Evolutionary conservation across 2,113 vertebrate species (phyloP).

Genomic region (Leptocoma aspasia): DNA sequence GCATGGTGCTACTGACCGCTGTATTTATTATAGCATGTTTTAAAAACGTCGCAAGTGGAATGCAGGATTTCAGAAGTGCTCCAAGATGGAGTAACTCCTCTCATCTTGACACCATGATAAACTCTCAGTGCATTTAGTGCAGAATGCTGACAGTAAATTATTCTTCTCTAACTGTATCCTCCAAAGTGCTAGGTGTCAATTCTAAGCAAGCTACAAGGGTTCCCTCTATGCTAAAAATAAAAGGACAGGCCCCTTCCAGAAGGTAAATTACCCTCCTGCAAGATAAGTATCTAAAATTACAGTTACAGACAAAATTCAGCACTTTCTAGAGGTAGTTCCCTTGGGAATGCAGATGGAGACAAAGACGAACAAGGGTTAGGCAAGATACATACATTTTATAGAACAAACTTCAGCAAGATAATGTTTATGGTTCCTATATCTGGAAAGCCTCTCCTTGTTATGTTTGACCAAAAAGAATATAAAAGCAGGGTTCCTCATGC

Average conservation of each 20-base stretch:
- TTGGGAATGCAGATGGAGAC: not conserved
- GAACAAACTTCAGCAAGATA: not conserved
- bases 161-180: not conserved
- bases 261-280: not conserved
- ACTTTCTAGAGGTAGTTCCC: not conserved
- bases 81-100: constrained; percentile 1
- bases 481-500: not conserved
- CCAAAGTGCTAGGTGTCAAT: not conserved
- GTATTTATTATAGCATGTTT: not conserved
- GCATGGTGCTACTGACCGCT: not conserved
- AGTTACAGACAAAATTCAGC: not conserved
- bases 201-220: not conserved
- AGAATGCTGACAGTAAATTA: constrained; percentile 21
- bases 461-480: not conserved
- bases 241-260: not conserved
- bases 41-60: not conserved
- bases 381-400: not conserved
- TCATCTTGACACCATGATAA: constrained; percentile 21
- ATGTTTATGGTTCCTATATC: not conserved
- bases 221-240: not conserved
- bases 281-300: not conserved
- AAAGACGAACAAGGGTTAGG: not conserved
- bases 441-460: not conserved
- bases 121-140: not conserved
- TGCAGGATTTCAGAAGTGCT: constrained; percentile 16